These are phyloP conservation scores for Eidolon dupreanum DNA, from an alignment of 2,797 vertebrate genomes.

Conservation along the genomic window DNA sequence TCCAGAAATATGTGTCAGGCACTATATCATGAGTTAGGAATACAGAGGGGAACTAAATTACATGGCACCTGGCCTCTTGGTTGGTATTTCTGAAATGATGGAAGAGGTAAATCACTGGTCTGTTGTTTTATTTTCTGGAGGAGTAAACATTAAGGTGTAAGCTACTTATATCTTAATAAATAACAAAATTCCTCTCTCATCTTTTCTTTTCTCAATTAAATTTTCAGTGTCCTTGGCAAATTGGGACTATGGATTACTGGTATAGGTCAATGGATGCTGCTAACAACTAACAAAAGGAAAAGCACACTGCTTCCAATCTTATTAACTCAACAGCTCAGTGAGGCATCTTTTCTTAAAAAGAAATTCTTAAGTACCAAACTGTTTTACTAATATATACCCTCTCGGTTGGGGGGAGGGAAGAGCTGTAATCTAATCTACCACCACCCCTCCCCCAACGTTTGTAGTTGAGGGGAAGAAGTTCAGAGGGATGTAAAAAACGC, in stretches of 20 bases:
- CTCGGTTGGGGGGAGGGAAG: not conserved
- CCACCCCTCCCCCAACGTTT: not conserved
- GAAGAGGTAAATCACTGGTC: not conserved
- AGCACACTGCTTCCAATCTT: not conserved
- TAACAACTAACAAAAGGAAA: not conserved
- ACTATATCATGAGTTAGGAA: not conserved
- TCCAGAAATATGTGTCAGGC: not conserved
- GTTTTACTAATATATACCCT: not conserved
- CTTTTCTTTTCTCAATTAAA: not conserved
- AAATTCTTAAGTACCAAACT: not conserved
- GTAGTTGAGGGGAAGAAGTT: slow-evolving; percentile 26
- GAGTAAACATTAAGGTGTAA: not conserved
- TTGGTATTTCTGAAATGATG: not conserved
- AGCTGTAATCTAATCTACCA: not conserved
- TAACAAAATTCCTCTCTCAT: not conserved
- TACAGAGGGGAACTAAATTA: not conserved
- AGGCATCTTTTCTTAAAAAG: slow-evolving; percentile 20
- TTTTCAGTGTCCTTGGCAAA: not conserved
- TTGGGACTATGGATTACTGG: not conserved
- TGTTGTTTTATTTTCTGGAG: not conserved
- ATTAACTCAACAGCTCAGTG: not conserved
- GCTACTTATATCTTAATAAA: not conserved
- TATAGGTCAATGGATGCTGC: not conserved
- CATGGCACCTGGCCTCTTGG: not conserved
- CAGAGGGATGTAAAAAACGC: slow-evolving; percentile 31